A percentile compares a stretch with the other conserved stretches of the same genome.
phyloP scores from a whole-genome alignment of 2,113 vertebrate species.

The Equus przewalskii region DNA sequence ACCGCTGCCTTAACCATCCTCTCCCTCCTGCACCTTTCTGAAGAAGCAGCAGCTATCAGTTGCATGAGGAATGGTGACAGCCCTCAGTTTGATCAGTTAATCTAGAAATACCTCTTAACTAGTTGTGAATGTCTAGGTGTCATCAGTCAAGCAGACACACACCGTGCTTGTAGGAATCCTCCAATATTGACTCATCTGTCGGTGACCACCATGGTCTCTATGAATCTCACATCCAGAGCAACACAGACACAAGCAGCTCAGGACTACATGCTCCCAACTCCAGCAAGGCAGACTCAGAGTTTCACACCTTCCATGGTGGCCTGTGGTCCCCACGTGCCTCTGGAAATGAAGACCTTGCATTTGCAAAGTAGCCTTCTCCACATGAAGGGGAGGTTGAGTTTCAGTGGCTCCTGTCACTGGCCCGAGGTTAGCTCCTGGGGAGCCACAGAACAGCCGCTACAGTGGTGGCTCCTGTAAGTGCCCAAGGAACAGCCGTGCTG shows the following conservation, averaged over 20 bases:
- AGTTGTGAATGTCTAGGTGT: rapidly evolving
- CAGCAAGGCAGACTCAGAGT: rapidly evolving
- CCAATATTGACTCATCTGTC: neutral
- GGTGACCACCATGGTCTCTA: neutral
- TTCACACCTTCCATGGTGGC: no score
- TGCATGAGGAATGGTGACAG: neutral
- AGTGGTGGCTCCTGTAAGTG: rapidly evolving
- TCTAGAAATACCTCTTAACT: neutral
- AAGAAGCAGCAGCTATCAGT: neutral
- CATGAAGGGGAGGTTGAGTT: neutral
- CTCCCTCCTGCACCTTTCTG: neutral
- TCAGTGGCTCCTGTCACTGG: neutral
- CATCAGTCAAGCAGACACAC: neutral
- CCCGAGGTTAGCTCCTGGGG: neutral
- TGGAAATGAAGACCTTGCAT: neutral
- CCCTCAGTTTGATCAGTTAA: neutral
- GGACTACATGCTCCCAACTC: neutral
- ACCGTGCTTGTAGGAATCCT: neutral
- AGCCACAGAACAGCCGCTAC: rapidly evolving
- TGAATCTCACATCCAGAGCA: neutral
- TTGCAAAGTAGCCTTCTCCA: neutral
- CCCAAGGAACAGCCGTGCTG: neutral
- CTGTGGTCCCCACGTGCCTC: neutral
- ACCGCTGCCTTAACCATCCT: neutral
- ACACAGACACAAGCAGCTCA: neutral